Percentiles rank a stretch among this genome's conserved stretches.
phyloP scores from a whole-genome alignment of 2,113 vertebrate genomes.

The Atrichornis clamosus region DNA sequence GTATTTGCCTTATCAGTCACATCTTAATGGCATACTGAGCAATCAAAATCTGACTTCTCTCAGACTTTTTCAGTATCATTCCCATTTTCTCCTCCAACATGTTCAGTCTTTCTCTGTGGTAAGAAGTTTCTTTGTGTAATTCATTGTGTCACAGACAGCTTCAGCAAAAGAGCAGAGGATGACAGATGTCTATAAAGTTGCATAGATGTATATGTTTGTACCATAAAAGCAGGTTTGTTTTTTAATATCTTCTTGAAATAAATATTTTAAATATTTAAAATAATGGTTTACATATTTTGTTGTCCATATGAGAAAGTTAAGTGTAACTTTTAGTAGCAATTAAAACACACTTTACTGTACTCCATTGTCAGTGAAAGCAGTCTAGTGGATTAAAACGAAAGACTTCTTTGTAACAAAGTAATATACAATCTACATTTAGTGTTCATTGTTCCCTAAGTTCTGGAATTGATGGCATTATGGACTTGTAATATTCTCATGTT shows the following conservation, averaged over 20 bases:
- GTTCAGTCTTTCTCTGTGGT: neutral
- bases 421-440: neutral
- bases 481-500: neutral
- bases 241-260: neutral
- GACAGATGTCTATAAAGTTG: neutral
- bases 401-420: neutral
- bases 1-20: neutral
- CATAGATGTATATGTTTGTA: neutral
- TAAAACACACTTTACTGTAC: neutral
- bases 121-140: neutral
- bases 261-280: neutral
- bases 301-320: neutral
- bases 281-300: neutral
- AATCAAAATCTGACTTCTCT: neutral
- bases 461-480: neutral
- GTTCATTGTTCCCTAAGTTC: neutral
- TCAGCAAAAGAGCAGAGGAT: neutral
- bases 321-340: neutral
- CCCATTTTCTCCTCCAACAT: neutral
- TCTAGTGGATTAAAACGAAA: neutral
- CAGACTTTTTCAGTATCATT: neutral
- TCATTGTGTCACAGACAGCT: neutral
- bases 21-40: neutral
- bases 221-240: neutral
- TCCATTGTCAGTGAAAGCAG: neutral